These are phyloP conservation scores for Xenopus borealis DNA, from an alignment of 2,113 vertebrate genomes.

Conservation along the genomic window DNA sequence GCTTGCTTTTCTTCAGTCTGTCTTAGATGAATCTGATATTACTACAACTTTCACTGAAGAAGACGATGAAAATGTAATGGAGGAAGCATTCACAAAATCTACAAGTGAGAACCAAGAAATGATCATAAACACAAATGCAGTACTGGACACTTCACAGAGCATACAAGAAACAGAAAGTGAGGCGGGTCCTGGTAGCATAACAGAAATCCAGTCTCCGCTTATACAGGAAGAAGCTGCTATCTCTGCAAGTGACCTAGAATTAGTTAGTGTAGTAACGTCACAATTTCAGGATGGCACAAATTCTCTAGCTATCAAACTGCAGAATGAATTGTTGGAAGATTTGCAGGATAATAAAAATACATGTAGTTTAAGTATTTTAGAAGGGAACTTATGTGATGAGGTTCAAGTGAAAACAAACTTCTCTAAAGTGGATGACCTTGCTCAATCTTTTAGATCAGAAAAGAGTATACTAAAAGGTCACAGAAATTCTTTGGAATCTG, in stretches of 20 bases:
- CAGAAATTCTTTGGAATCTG: background rate
- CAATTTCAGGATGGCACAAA: background rate
- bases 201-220: constrained; percentile 1
- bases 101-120: constrained; percentile 44
- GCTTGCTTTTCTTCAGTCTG: constrained; percentile 48
- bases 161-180: constrained; percentile 27
- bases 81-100: constrained; percentile 44
- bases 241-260: background rate
- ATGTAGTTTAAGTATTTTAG: constrained; percentile 38
- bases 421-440: constrained; percentile 32
- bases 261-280: background rate
- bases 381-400: constrained; percentile 23
- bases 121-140: constrained; percentile 32
- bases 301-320: constrained; percentile 3
- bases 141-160: constrained; percentile 34
- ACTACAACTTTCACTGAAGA: constrained; percentile 64
- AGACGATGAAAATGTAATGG: constrained; percentile 59
- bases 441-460: constrained; percentile 32
- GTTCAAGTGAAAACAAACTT: background rate
- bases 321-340: background rate
- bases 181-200: background rate
- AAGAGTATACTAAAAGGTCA: constrained; percentile 19
- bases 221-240: constrained; percentile 13
- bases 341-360: background rate
- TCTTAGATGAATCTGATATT: constrained; percentile 64